Conservation (phyloP, 2,113 vertebrate genomes). For the Tupaia tana region DNA sequence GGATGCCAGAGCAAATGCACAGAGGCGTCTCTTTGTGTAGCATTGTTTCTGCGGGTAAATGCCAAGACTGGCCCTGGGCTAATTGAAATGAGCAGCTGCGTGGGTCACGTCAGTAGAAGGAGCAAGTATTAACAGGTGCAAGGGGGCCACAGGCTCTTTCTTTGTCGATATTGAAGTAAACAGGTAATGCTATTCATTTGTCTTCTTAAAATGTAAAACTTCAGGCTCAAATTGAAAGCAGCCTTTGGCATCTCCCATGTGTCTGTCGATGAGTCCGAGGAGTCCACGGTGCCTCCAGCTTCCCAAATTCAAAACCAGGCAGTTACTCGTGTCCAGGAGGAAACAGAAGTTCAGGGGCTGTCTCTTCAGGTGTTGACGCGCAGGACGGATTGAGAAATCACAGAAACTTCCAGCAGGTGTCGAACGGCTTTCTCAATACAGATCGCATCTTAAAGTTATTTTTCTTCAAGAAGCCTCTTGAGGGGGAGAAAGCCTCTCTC, state of each 20-base stretch:
- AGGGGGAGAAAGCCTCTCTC: not conserved
- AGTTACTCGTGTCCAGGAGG: not conserved
- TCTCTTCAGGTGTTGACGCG: not conserved
- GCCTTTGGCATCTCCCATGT: conserved; percentile 53
- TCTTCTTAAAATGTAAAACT: conserved; percentile 69
- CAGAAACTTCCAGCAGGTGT: not conserved
- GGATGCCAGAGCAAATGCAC: conserved; percentile 66
- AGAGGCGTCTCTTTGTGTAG: not conserved
- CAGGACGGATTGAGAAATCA: conserved; percentile 52
- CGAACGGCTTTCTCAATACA: not conserved
- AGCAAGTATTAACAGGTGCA: conserved; percentile 77
- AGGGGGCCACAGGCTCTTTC: conserved; percentile 73
- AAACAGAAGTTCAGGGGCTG: not conserved
- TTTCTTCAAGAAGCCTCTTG: not conserved
- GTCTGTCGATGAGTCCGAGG: conserved; percentile 63
- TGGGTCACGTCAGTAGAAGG: conserved; percentile 72
- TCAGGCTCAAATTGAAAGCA: conserved; percentile 70
- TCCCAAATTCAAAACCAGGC: conserved; percentile 59
- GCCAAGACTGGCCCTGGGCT: conserved; percentile 80
- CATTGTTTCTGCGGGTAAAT: conserved; percentile 67
- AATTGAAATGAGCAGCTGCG: conserved; percentile 80
- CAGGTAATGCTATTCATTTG: conserved; percentile 75
- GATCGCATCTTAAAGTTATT: not conserved
- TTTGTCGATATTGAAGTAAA: conserved; percentile 75
- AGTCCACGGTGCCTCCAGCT: conserved; percentile 59